Percentiles rank a stretch among this genome's conserved stretches.
Evolutionary conservation across 2,888 invertebrate species (phyloP).

Genomic region (Ernsta delagoae): DNA sequence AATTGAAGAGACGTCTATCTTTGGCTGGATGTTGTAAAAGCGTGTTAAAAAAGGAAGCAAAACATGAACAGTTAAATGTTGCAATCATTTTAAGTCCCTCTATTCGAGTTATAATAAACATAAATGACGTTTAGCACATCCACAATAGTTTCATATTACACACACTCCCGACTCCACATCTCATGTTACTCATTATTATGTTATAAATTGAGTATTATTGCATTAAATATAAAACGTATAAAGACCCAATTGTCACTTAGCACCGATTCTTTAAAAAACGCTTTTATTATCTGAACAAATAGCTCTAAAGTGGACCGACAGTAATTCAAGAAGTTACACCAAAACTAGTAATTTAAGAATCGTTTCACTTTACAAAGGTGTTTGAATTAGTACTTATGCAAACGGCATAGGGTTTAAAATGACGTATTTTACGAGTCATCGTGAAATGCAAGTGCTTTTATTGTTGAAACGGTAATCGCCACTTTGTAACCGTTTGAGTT

Average conservation of each 20-base stretch:
- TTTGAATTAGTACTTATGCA: neutral
- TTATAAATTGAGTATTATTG: conserved; percentile 11
- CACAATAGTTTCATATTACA: conserved; percentile 24
- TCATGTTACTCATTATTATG: conserved; percentile 22
- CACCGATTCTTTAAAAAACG: neutral
- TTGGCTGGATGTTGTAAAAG: too few relatives aligned
- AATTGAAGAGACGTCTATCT: too few relatives aligned
- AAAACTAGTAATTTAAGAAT: conserved; percentile 13
- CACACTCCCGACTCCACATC: conserved; percentile 17
- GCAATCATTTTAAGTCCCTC: neutral
- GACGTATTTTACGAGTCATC: neutral
- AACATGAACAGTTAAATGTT: neutral
- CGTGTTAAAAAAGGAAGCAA: neutral
- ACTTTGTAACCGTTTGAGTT: conserved; percentile 27
- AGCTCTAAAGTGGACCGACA: neutral
- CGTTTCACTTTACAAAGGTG: neutral
- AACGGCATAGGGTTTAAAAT: neutral
- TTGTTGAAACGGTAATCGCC: conserved; percentile 17
- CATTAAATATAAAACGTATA: conserved; percentile 19
- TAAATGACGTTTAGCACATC: conserved; percentile 3
- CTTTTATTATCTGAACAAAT: neutral
- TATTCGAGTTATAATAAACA: conserved; percentile 1
- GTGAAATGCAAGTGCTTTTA: neutral
- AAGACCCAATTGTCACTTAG: conserved; percentile 23
- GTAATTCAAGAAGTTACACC: conserved; percentile 9